Percentiles rank a stretch among this genome's conserved stretches.
Conservation (phyloP, 2,797 vertebrate genomes). For the Hypotaenidia okinawae region DNA sequence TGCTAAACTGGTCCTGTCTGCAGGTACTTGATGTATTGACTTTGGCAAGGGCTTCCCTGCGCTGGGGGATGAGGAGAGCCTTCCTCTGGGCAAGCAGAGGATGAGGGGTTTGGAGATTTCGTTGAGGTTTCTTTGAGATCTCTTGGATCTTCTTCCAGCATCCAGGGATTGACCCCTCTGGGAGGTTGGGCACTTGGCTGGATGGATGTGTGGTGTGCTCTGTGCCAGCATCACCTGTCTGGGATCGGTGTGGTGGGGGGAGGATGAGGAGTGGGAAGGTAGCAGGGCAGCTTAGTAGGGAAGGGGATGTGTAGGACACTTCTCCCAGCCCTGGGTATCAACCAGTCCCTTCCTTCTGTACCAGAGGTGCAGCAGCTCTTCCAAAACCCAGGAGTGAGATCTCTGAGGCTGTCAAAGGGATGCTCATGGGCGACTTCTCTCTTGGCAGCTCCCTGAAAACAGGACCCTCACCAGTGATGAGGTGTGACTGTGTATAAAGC, state of each 20-base stretch:
- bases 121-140: not conserved
- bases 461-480: not conserved
- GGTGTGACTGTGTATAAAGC: rapidly evolving
- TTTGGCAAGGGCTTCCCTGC: not conserved
- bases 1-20: not conserved
- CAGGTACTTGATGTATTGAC: not conserved
- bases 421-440: not conserved
- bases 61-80: not conserved
- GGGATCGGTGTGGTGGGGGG: not conserved
- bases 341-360: not conserved
- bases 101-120: not conserved
- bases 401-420: not conserved
- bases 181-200: not conserved
- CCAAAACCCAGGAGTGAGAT: not conserved
- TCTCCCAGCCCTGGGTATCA: not conserved
- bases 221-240: rapidly evolving
- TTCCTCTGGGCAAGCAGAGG: not conserved
- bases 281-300: not conserved
- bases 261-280: not conserved
- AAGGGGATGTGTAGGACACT: not conserved
- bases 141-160: not conserved
- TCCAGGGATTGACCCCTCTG: not conserved
- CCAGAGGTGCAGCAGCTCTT: not conserved
- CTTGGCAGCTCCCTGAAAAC: not conserved
- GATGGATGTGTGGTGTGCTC: not conserved